Conservation (phyloP, 2,888 invertebrate species). For the Epicampocera succincta region DNA sequence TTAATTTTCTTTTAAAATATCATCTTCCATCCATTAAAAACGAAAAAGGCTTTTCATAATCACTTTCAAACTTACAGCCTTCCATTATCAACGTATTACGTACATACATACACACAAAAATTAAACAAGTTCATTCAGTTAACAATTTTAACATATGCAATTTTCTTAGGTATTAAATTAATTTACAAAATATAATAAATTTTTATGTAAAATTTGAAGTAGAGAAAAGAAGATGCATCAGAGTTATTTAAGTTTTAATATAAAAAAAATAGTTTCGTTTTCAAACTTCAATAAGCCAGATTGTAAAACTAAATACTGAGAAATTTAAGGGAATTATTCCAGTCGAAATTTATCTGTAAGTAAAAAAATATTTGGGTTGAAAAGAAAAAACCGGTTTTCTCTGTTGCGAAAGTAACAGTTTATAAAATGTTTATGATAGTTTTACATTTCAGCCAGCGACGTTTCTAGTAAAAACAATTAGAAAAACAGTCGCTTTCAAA, state of each 20-base stretch:
- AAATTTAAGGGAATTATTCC: too few relatives aligned
- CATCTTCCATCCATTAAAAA: slow-evolving; percentile 65
- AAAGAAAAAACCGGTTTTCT: too few relatives aligned
- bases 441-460: too few relatives aligned
- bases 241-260: slow-evolving; percentile 57
- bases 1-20: slow-evolving; percentile 5
- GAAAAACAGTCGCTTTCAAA: too few relatives aligned
- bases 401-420: too few relatives aligned
- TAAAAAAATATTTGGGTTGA: too few relatives aligned
- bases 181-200: slow-evolving; percentile 28
- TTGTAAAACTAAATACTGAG: too few relatives aligned
- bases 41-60: slow-evolving; percentile 53
- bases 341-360: too few relatives aligned
- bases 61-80: slow-evolving; percentile 62
- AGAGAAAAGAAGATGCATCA: slow-evolving; percentile 39
- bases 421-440: too few relatives aligned
- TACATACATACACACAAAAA: slow-evolving; percentile 42
- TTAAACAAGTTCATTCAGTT: slow-evolving; percentile 27
- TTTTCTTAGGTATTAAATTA: slow-evolving; percentile 28
- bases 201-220: slow-evolving; percentile 21
- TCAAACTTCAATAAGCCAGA: too few relatives aligned
- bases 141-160: not conserved
- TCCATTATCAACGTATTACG: slow-evolving; percentile 55
- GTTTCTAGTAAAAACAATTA: too few relatives aligned
- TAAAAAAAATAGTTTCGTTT: not conserved